Evolutionary conservation across 2,797 vertebrate species (phyloP).

Genomic region (Peromyscus nudipes): DNA sequence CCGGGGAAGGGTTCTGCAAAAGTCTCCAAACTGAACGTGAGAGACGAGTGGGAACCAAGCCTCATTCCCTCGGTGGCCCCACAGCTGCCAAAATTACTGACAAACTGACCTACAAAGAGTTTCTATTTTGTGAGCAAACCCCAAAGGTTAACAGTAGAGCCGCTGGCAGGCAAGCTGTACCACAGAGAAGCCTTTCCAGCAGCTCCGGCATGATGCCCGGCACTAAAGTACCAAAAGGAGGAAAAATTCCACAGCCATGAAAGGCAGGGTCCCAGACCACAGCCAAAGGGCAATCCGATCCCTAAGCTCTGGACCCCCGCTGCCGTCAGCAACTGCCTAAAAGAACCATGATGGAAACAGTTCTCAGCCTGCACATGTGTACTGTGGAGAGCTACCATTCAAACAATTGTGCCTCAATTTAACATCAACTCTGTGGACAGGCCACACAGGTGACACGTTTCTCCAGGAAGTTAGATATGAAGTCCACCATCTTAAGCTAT

Average conservation of each 20-base stretch:
- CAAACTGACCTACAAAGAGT: constrained; percentile 83
- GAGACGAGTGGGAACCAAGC: constrained; percentile 78
- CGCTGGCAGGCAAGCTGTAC: constrained; percentile 63
- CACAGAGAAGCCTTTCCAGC: constrained; percentile 69
- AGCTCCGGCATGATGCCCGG: background rate
- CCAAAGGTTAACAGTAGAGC: constrained; percentile 81
- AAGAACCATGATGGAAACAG: background rate
- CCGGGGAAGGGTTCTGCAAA: constrained; percentile 70
- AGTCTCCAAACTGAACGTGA: constrained; percentile 78
- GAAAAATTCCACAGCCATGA: background rate
- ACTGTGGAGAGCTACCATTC: background rate
- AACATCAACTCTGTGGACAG: accelerated
- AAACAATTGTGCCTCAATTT: background rate
- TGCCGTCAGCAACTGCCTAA: background rate
- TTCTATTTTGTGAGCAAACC: constrained; percentile 84
- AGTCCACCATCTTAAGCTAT: background rate
- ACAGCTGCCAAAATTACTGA: constrained; percentile 84
- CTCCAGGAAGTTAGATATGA: background rate
- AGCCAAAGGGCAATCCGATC: background rate
- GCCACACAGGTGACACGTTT: background rate
- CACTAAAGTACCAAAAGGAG: constrained; percentile 52
- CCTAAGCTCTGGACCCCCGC: background rate
- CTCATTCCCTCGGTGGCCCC: constrained; percentile 81
- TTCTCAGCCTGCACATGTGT: background rate
- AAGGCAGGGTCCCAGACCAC: background rate